phyloP scores from a whole-genome alignment of 1,140 invertebrate genomes.

The Penaeus indicus region DNA sequence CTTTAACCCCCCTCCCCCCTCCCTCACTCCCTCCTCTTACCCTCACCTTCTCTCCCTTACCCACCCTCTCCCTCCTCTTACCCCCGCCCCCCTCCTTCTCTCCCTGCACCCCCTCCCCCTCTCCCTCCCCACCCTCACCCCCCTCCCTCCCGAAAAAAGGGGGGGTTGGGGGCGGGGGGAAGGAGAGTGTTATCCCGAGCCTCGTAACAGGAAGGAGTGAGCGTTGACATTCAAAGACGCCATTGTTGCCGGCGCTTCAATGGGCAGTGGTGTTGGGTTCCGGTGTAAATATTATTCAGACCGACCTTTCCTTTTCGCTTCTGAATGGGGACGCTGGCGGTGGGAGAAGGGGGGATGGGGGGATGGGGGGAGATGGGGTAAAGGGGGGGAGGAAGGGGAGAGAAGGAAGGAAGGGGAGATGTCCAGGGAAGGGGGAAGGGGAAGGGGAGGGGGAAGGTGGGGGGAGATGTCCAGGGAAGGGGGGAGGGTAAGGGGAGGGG shows the following conservation, averaged over 20 bases:
- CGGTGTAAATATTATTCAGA: conserved; percentile 43
- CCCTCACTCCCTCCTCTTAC: too few relatives aligned
- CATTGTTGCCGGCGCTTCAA: conserved; percentile 27
- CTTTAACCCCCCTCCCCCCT: too few relatives aligned
- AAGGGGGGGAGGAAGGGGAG: not conserved
- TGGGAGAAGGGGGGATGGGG: not conserved
- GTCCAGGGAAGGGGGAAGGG: not conserved
- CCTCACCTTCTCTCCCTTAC: too few relatives aligned
- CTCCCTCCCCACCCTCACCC: too few relatives aligned
- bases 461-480: not conserved
- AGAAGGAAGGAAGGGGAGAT: not conserved
- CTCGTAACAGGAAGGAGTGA: conserved; percentile 13
- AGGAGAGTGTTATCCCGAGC: not conserved
- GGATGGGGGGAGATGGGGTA: not conserved
- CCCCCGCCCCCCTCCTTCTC: too few relatives aligned
- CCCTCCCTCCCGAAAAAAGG: not conserved
- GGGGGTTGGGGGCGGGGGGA: not conserved
- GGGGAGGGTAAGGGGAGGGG: not conserved
- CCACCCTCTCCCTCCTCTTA: too few relatives aligned
- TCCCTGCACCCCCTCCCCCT: too few relatives aligned
- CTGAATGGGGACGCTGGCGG: not conserved
- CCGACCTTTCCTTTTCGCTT: conserved; percentile 31
- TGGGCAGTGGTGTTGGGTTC: conserved; percentile 45
- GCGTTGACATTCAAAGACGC: conserved; percentile 46
- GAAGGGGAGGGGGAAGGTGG: not conserved